Evolutionary conservation across 2,113 vertebrate species (phyloP).

Genomic region (Tragelaphus buxtoni): DNA sequence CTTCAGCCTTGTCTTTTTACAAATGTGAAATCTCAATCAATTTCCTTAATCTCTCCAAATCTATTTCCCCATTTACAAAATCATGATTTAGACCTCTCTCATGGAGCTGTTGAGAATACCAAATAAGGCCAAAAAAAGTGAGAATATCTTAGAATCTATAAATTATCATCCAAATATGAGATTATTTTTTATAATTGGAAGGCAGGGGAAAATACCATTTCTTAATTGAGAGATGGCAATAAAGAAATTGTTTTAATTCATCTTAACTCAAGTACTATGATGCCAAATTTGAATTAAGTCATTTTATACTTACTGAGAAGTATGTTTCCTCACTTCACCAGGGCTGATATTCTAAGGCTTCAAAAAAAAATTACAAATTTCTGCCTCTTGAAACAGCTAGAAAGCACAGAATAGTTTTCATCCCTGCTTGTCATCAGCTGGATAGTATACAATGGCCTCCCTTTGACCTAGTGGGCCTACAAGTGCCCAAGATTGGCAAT

Average conservation of each 20-base stretch:
- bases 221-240: background rate
- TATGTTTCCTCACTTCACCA: background rate
- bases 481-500: background rate
- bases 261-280: background rate
- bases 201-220: background rate
- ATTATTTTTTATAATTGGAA: background rate
- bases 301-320: background rate
- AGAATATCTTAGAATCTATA: conserved; percentile 15
- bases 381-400: background rate
- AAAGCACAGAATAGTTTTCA: background rate
- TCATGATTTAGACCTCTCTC: background rate
- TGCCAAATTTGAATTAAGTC: background rate
- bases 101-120: background rate
- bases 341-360: background rate
- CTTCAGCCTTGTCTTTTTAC: background rate
- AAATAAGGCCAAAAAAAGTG: background rate
- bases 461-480: background rate
- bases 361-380: background rate
- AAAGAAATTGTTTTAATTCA: background rate
- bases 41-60: background rate
- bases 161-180: background rate
- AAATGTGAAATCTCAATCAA: background rate
- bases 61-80: conserved; percentile 7
- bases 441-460: background rate
- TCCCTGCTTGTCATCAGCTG: background rate